Evolutionary conservation across 2,797 vertebrate species (phyloP).

Genomic region (Hoplostethus mediterraneus): DNA sequence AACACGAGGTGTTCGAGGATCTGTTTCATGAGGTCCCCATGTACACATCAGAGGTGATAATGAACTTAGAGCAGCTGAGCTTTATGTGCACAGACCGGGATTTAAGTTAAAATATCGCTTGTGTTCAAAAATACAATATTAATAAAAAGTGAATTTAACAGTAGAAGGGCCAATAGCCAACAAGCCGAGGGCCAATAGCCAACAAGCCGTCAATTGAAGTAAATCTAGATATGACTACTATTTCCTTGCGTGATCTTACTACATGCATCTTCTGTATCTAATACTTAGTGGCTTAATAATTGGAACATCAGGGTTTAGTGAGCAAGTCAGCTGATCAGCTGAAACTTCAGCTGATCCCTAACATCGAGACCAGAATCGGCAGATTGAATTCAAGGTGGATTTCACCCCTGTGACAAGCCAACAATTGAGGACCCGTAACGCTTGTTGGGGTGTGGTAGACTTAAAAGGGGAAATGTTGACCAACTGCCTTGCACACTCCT

Average conservation of each 20-base stretch:
- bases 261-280: background rate
- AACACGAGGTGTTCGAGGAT: constrained; percentile 74
- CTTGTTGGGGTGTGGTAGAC: constrained; percentile 50
- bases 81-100: background rate
- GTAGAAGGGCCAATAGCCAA: too few relatives aligned
- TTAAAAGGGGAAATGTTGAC: constrained; percentile 69
- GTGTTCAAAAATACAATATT: too few relatives aligned
- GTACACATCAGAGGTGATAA: constrained; percentile 58
- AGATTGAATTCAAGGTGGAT: background rate
- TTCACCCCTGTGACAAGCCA: constrained; percentile 25
- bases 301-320: too few relatives aligned
- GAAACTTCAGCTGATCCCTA: constrained; percentile 21
- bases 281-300: too few relatives aligned
- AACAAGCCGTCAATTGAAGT: too few relatives aligned
- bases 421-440: constrained; percentile 34
- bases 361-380: constrained; percentile 2
- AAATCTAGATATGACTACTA: too few relatives aligned
- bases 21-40: constrained; percentile 66
- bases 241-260: too few relatives aligned
- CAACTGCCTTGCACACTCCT: constrained; percentile 59
- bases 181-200: too few relatives aligned
- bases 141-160: too few relatives aligned
- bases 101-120: too few relatives aligned
- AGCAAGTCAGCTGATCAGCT: too few relatives aligned
- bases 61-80: constrained; percentile 20